Conservation (phyloP, 2,888 invertebrate species). For the Anarsia innoxiella region DNA sequence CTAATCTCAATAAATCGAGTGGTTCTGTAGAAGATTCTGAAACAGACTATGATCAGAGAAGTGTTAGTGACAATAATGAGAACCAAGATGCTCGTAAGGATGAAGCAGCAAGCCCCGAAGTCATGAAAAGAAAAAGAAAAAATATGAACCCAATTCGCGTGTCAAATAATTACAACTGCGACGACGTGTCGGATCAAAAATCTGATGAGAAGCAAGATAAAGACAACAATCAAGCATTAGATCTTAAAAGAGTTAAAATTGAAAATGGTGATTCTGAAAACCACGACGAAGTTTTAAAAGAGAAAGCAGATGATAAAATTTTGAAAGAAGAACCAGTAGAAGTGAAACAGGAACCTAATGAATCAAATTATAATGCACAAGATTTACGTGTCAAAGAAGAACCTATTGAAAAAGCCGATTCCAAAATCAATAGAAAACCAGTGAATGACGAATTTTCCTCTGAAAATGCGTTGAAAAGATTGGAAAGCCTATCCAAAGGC, state of each 20-base stretch:
- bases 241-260: constrained; percentile 55
- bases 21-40: constrained; percentile 62
- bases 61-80: constrained; percentile 59
- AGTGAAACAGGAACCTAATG: constrained; percentile 45
- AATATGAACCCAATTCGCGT: constrained; percentile 91
- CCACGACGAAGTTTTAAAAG: constrained; percentile 21
- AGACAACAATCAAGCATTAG: constrained; percentile 42
- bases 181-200: constrained; percentile 31
- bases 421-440: constrained; percentile 31
- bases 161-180: constrained; percentile 56
- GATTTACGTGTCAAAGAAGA: constrained; percentile 59
- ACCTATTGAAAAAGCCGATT: constrained; percentile 48
- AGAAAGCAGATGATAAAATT: constrained; percentile 34
- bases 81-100: constrained; percentile 59
- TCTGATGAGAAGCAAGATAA: constrained; percentile 31
- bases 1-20: constrained; percentile 52
- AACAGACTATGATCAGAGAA: constrained; percentile 62
- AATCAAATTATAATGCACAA: constrained; percentile 39
- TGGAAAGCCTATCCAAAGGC: constrained; percentile 87
- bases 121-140: constrained; percentile 89
- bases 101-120: constrained; percentile 68
- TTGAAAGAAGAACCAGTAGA: constrained; percentile 41
- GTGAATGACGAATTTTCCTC: constrained; percentile 53
- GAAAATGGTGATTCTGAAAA: constrained; percentile 32
- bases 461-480: constrained; percentile 82